Percentiles rank a stretch among this genome's conserved stretches.
phyloP scores from a whole-genome alignment of 2,113 vertebrate species.

The Sinocyclocheilus rhinocerous region DNA sequence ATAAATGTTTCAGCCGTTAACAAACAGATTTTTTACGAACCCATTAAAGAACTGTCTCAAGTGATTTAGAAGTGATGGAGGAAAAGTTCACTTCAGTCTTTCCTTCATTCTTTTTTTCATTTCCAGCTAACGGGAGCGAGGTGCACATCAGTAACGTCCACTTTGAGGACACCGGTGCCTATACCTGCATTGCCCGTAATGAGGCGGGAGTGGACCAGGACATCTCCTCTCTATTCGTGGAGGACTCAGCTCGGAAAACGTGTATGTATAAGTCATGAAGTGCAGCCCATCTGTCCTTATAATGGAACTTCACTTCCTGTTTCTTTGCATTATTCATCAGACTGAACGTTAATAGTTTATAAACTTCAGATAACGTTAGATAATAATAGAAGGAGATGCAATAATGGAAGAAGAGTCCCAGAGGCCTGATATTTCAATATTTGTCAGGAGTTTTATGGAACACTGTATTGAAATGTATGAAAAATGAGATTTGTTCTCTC shows the following conservation, averaged over 20 bases:
- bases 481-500: no score
- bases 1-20: constrained; percentile 34
- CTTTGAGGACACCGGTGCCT: constrained; percentile 96
- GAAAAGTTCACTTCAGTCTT: background rate
- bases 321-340: constrained; percentile 62
- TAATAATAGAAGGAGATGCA: constrained; percentile 39
- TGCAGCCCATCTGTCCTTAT: constrained; percentile 29
- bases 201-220: constrained; percentile 95
- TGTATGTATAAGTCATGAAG: constrained; percentile 80
- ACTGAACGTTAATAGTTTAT: constrained; percentile 63
- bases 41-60: constrained; percentile 38
- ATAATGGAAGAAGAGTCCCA: constrained; percentile 35
- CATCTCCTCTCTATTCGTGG: constrained; percentile 98
- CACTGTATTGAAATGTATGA: no score
- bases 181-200: constrained; percentile 95
- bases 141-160: constrained; percentile 98
- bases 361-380: constrained; percentile 40
- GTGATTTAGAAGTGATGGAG: background rate
- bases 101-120: background rate
- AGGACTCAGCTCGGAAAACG: constrained; percentile 96
- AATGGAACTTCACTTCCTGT: constrained; percentile 45
- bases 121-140: constrained; percentile 91
- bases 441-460: background rate
- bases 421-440: constrained; percentile 23
- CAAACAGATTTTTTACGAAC: constrained; percentile 27